Percentiles rank a stretch among this genome's conserved stretches.
Conservation (phyloP, 2,888 invertebrate species). For the Monopis laevigella region DNA sequence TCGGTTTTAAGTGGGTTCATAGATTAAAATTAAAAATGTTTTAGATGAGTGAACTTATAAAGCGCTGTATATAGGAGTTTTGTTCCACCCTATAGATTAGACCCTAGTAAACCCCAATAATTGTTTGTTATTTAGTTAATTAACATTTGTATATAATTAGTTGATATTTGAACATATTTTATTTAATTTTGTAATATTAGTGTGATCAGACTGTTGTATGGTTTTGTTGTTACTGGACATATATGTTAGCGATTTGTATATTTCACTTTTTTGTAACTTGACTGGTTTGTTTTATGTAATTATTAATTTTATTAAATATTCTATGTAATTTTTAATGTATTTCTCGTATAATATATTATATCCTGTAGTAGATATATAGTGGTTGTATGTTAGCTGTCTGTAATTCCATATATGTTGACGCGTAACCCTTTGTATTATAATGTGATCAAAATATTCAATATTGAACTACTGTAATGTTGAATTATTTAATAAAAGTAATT, state of each 20-base stretch:
- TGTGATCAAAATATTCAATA: no score
- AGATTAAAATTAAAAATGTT: no score
- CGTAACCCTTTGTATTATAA: conserved; percentile 31
- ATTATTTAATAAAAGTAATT: conserved; percentile 65
- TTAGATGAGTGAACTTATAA: no score
- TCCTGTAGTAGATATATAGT: neutral
- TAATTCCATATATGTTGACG: conserved; percentile 1
- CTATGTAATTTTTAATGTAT: neutral
- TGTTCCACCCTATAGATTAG: no score
- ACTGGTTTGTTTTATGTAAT: conserved; percentile 27
- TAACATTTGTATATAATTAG: conserved; percentile 62
- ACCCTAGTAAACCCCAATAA: no score
- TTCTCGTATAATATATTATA: neutral
- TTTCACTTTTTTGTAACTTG: conserved; percentile 26
- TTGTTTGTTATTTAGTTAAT: conserved; percentile 67
- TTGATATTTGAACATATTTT: conserved; percentile 38
- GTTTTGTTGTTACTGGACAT: conserved; percentile 63
- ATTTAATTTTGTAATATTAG: conserved; percentile 64
- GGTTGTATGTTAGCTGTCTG: neutral
- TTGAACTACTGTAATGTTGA: conserved; percentile 65
- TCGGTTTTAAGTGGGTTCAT: no score
- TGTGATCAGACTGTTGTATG: conserved; percentile 67
- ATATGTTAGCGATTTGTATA: conserved; percentile 37
- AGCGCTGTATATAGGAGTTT: no score
- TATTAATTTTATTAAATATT: neutral